phyloP scores from a whole-genome alignment of 2,113 vertebrate genomes.

The Syngnathus typhle region DNA sequence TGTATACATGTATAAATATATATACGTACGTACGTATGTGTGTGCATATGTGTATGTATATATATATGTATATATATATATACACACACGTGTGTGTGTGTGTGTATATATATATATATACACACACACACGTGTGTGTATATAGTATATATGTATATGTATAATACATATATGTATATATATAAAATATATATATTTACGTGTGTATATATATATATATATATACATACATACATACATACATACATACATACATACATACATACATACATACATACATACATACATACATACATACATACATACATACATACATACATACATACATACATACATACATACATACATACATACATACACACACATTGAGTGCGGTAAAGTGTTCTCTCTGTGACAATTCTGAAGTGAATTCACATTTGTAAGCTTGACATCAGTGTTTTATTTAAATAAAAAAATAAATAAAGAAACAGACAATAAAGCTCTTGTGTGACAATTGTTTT shows the following conservation, averaged over 20 bases:
- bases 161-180: no score
- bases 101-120: constrained; percentile 4
- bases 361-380: constrained; percentile 68
- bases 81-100: constrained; percentile 22
- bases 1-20: background rate
- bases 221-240: constrained; percentile 46
- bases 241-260: no score
- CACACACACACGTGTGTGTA: constrained; percentile 24
- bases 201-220: constrained; percentile 35
- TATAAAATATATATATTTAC: constrained; percentile 2
- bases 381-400: constrained; percentile 72
- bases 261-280: no score
- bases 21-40: background rate
- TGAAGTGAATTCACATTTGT: constrained; percentile 71
- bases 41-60: no score
- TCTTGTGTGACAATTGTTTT: constrained; percentile 75
- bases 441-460: constrained; percentile 54
- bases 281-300: no score
- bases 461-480: constrained; percentile 38
- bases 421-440: constrained; percentile 72
- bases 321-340: no score
- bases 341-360: no score
- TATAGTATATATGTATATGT: constrained; percentile 8
- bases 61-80: no score
- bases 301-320: no score